These are phyloP conservation scores for Amphipoea lucens DNA, from an alignment of 2,888 invertebrate species.

Conservation along the genomic window DNA sequence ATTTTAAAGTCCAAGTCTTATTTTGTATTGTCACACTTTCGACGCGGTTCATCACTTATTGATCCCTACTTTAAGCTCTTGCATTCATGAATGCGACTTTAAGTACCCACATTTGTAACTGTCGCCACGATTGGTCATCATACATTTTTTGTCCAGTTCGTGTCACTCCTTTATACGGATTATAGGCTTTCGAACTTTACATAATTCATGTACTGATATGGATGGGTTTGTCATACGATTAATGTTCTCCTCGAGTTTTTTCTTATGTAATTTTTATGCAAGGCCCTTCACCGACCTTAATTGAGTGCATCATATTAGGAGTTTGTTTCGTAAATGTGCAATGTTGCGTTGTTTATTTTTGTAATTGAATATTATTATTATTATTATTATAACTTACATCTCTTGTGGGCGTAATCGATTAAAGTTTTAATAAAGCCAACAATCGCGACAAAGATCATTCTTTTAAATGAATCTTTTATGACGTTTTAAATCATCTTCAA, in stretches of 20 bases:
- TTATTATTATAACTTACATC: constrained; percentile 18
- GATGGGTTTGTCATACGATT: constrained; percentile 62
- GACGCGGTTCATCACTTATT: constrained; percentile 36
- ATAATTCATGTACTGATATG: constrained; percentile 66
- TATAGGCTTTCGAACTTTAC: constrained; percentile 67
- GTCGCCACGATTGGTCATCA: constrained; percentile 71
- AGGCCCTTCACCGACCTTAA: constrained; percentile 57
- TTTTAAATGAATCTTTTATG: background rate
- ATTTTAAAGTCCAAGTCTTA: constrained; percentile 16
- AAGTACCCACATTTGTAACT: constrained; percentile 67
- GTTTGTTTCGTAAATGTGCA: constrained; percentile 49
- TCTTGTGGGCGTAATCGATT: constrained; percentile 19
- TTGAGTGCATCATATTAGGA: constrained; percentile 61
- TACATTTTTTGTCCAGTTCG: constrained; percentile 63
- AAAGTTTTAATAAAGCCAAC: constrained; percentile 13
- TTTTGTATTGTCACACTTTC: constrained; percentile 25
- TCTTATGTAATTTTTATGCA: constrained; percentile 64
- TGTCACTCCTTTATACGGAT: constrained; percentile 66
- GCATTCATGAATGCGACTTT: constrained; percentile 58
- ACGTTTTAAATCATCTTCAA: background rate
- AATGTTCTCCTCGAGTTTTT: constrained; percentile 57
- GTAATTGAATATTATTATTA: constrained; percentile 32
- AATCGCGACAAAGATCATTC: background rate
- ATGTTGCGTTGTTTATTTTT: constrained; percentile 42
- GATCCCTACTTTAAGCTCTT: constrained; percentile 52